Base-by-base conservation (phyloP, 2,888 invertebrate genomes). In the Alsophila aescularia region DNA sequence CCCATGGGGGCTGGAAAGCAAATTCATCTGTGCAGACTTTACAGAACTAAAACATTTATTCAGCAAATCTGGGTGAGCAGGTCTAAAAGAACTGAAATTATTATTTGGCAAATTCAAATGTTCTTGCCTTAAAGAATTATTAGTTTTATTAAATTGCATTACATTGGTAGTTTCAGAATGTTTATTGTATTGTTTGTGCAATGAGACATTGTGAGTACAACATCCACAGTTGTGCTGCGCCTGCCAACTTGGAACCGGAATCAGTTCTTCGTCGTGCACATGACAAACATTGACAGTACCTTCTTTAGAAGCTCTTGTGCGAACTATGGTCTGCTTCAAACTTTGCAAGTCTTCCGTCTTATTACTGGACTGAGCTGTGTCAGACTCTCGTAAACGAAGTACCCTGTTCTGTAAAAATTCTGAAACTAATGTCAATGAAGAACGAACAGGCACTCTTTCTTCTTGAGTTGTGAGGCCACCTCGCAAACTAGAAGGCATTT, bases 401-500 rank as follows among this genome's bases (percentile, higher is more conserved):
- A 71, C 79, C 55, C 90, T 81, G 35, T 70, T 85, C 68, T 89
- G 87, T 40, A 91, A 72, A 66, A 87, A 88, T 59, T 90, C 89
- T 34, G 90, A 83, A 6, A 91, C 84, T 42, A 89, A 62, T 37
- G 83, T 89, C 31, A 89, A 62, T 0, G 90, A 83, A 8, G 87
- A 73, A 62, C 77, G 83, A 0, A 66, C 39, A 32, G 72, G 66
- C 14, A 61, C 58, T 52, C 68, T 68, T 27, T 77, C 74, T 52
- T 69, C 76, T 16, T 69, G 62, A 34, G 67, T 68, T 7, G 64
- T 67, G 9, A 70, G 49, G 2, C 80, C 79, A 12, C 85, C 85
- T 14, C 85, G 72, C 55, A 91, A 72, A 58, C 85, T 86, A 12
- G 81, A 77, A 9, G 87, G 90, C 90, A 91, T 91, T 70, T 90